These are phyloP conservation scores for Gnatocerus cornutus DNA, from an alignment of 2,888 invertebrate genomes.

Conservation along the genomic window DNA sequence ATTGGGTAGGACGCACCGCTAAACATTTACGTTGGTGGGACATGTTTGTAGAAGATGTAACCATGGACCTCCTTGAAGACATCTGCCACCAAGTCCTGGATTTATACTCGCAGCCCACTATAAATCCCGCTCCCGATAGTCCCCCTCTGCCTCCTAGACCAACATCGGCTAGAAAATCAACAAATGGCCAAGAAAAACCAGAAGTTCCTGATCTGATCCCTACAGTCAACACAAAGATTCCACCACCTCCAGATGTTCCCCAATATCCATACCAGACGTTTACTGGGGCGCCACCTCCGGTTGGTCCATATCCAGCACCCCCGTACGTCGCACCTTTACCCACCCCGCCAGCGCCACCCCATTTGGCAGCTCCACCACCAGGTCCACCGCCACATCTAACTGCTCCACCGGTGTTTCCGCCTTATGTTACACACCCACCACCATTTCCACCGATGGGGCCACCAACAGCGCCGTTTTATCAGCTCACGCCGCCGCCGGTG, in stretches of 20 bases:
- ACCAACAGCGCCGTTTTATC: conserved; percentile 70
- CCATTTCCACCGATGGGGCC: conserved; percentile 70
- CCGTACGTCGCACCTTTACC: conserved; percentile 47
- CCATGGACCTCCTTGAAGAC: conserved; percentile 95
- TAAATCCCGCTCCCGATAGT: conserved; percentile 75
- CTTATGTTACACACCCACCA: conserved; percentile 65
- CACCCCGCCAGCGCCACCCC: conserved; percentile 58
- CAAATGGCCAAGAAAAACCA: conserved; percentile 75
- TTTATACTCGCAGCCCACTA: conserved; percentile 85
- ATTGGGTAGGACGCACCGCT: conserved; percentile 88
- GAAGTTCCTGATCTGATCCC: conserved; percentile 58
- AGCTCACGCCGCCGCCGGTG: conserved; percentile 65
- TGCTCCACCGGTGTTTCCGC: conserved; percentile 64
- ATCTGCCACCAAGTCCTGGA: conserved; percentile 97
- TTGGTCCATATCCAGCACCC: conserved; percentile 55
- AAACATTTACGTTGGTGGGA: conserved; percentile 97
- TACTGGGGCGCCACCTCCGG: conserved; percentile 62
- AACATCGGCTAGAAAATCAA: conserved; percentile 62
- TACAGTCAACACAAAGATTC: conserved; percentile 57
- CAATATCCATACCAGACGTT: conserved; percentile 67
- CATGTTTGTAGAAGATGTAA: conserved; percentile 96
- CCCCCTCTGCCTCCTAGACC: conserved; percentile 75
- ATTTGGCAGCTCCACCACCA: conserved; percentile 70
- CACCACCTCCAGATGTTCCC: conserved; percentile 64
- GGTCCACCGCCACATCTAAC: conserved; percentile 70